Percentiles rank a stretch among this genome's conserved stretches.
Evolutionary conservation across 2,797 vertebrate species (phyloP).

Genomic region (Echiichthys vipera): DNA sequence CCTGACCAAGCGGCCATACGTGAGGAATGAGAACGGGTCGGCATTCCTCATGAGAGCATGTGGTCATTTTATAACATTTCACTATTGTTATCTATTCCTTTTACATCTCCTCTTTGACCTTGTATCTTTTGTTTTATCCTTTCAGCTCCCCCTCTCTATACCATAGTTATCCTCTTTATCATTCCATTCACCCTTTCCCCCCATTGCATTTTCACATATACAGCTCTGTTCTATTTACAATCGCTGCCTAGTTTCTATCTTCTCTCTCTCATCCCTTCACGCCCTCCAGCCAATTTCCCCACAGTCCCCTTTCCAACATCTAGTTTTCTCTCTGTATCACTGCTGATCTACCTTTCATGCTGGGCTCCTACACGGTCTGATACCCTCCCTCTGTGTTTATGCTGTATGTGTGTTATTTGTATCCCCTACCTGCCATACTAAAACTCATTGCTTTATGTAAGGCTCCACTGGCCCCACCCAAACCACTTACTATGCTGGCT

Average conservation of each 20-base stretch:
- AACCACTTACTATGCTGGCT: constrained; percentile 69
- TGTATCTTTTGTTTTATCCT: constrained; percentile 46
- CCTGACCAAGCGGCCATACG: too few species aligned
- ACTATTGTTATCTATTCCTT: constrained; percentile 24
- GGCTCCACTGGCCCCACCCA: constrained; percentile 69
- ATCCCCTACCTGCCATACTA: constrained; percentile 74
- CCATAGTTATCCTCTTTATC: constrained; percentile 55
- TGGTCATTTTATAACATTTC: constrained; percentile 26
- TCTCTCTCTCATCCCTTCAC: constrained; percentile 65
- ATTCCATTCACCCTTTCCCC: constrained; percentile 55
- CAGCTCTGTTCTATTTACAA: constrained; percentile 70
- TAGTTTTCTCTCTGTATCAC: constrained; percentile 79
- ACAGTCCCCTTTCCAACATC: constrained; percentile 74
- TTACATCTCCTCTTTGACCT: constrained; percentile 36
- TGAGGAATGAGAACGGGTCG: too few species aligned
- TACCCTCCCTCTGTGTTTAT: constrained; percentile 78
- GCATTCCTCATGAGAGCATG: background rate
- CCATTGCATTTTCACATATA: constrained; percentile 57
- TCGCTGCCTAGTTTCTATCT: constrained; percentile 65
- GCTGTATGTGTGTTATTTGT: constrained; percentile 81
- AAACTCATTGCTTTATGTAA: constrained; percentile 69
- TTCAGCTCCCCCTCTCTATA: constrained; percentile 43
- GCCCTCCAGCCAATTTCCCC: constrained; percentile 77
- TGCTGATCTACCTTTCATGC: constrained; percentile 77
- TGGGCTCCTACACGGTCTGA: constrained; percentile 72